phyloP scores from a whole-genome alignment of 2,113 vertebrate genomes.

The Perca fluviatilis region DNA sequence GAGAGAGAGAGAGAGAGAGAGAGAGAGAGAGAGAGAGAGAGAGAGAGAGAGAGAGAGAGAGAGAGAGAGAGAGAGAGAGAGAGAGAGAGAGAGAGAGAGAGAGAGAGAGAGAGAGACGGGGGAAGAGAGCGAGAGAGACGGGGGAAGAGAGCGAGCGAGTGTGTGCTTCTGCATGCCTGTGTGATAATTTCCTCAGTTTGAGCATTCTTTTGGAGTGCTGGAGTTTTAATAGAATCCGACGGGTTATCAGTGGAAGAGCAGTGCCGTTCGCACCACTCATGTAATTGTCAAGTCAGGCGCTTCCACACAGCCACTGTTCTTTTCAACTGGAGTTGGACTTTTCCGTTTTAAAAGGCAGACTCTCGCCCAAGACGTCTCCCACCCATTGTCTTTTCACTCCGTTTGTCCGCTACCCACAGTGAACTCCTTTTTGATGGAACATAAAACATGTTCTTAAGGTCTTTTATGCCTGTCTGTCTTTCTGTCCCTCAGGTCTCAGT shows the following conservation, averaged over 20 bases:
- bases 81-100: too few relatives aligned
- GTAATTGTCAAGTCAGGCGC: slow-evolving; percentile 77
- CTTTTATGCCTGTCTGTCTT: slow-evolving; percentile 3
- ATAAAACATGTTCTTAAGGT: slow-evolving; percentile 51
- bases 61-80: too few relatives aligned
- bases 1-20: slow-evolving; percentile 4
- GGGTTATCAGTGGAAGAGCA: slow-evolving; percentile 72
- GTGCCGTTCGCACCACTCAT: slow-evolving; percentile 56
- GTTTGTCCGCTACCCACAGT: slow-evolving; percentile 53
- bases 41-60: too few relatives aligned
- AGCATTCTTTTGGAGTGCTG: slow-evolving; percentile 68
- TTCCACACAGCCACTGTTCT: slow-evolving; percentile 67
- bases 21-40: too few relatives aligned
- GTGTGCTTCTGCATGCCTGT: slow-evolving; percentile 20
- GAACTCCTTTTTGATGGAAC: slow-evolving; percentile 66
- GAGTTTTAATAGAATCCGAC: slow-evolving; percentile 76
- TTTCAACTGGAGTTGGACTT: slow-evolving; percentile 76
- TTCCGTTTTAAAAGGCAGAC: slow-evolving; percentile 68
- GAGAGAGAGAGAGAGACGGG: too few relatives aligned
- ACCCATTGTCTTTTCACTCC: slow-evolving; percentile 66
- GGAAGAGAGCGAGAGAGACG: too few relatives aligned
- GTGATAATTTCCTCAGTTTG: slow-evolving; percentile 67
- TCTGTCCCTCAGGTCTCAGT: not conserved
- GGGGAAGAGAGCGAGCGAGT: too few relatives aligned
- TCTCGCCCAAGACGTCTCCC: slow-evolving; percentile 53